Conservation (phyloP, 2,797 vertebrate genomes). For the Acanthopagrus latus region DNA sequence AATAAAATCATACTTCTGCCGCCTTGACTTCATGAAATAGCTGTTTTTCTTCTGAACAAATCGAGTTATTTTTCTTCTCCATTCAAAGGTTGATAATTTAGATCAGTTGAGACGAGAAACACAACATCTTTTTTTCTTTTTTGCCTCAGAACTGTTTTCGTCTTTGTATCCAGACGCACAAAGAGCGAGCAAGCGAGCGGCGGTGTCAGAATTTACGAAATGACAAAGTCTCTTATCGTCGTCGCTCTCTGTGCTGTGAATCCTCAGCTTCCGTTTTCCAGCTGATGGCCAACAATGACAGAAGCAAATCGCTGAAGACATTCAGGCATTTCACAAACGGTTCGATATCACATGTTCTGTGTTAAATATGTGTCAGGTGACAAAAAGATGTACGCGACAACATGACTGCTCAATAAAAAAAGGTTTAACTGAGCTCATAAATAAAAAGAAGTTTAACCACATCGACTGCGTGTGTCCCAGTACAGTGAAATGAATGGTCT, state of each 20-base stretch:
- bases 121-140: not conserved
- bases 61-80: not conserved
- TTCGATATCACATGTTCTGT: too few species aligned
- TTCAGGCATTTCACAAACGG: too few species aligned
- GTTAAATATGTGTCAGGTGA: too few species aligned
- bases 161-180: conserved; percentile 21
- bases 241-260: not conserved
- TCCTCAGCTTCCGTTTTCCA: not conserved
- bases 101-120: conserved; percentile 26
- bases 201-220: not conserved
- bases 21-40: conserved; percentile 6
- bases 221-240: not conserved
- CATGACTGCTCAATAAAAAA: too few species aligned
- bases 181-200: conserved; percentile 6
- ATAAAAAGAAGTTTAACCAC: too few species aligned
- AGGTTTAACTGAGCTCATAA: too few species aligned
- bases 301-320: not conserved
- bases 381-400: too few species aligned
- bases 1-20: conserved; percentile 11
- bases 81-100: conserved; percentile 20
- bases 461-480: too few species aligned
- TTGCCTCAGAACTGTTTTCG: conserved; percentile 23
- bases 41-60: not conserved
- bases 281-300: not conserved
- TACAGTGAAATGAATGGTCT: too few species aligned